Base-by-base conservation (phyloP, 1,140 invertebrate species). In the Drosophila dunni region DNA sequence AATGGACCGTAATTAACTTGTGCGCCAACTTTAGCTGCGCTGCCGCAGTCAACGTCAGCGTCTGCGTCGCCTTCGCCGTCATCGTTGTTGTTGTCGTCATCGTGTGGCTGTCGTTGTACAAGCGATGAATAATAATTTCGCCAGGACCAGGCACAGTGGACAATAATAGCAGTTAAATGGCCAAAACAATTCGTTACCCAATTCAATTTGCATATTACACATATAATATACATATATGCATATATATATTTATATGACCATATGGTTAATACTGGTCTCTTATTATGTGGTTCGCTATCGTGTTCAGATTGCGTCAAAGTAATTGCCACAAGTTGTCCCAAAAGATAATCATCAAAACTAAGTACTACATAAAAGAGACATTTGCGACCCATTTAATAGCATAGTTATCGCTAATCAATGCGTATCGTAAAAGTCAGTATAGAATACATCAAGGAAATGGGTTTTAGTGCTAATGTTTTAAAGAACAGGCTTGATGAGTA, bases 1-100 rank as follows among this genome's bases (percentile, higher is more conserved):
- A 89, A 89, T 89, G 84, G 84, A 89, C 84, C 84, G 84, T 89
- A 89, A 89, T 89, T 89, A 89, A 89, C 85, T 89, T 68, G 85
- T 89, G 33, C 85, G 85, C 62, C 68, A 67, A 78, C 81, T 56
- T 56, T 20, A 67, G 60, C 83, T 54, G 72, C 53, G 66, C 44
- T 40, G 65, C 20, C 58, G 29, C 56, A 10, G 54, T 17, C 70
- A 51, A 9, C 66, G 36, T 40, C 62, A 42, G 11, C 36, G 46
- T 15, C 62, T 33, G 13, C 61, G 44, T 24, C 68, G 15, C 5
- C 46, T 7, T 51, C 60, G 34, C 15, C 38, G 33, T 51, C 48
- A 29, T 13, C 48, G 33, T 20, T 42, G 36, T 13, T 42, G 33
- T 20, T 42, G 36, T 29, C 36, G 48, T 46, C 53, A 36, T 48